These are phyloP conservation scores for Lissocephala sabroskyi DNA, from an alignment of 2,888 invertebrate species.

Conservation along the genomic window DNA sequence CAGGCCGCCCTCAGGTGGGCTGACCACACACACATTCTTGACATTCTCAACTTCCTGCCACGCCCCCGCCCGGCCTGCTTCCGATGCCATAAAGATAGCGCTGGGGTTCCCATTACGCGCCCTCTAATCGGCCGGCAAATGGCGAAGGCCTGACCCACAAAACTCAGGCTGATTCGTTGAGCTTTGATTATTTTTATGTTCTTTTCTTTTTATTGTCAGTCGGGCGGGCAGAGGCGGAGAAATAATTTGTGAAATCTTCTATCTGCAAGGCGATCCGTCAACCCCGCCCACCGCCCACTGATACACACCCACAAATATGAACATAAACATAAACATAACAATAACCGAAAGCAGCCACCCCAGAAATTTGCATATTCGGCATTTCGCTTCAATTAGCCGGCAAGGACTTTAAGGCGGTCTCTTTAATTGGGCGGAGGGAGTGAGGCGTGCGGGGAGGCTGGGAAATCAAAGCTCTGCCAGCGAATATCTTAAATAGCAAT, in stretches of 20 bases:
- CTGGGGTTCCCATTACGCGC: slow-evolving; percentile 39
- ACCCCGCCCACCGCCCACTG: slow-evolving; percentile 13
- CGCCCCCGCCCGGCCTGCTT: background rate
- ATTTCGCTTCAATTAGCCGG: no score
- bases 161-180: slow-evolving; percentile 26
- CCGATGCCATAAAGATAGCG: slow-evolving; percentile 26
- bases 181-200: slow-evolving; percentile 50
- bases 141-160: slow-evolving; percentile 34
- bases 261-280: slow-evolving; percentile 64
- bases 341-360: slow-evolving; percentile 24
- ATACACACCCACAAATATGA: slow-evolving; percentile 11
- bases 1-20: slow-evolving; percentile 17
- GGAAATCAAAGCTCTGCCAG: slow-evolving; percentile 36
- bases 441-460: background rate
- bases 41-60: slow-evolving; percentile 10
- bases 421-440: slow-evolving; percentile 30
- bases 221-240: slow-evolving; percentile 19
- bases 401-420: background rate
- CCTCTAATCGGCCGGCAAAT: slow-evolving; percentile 41
- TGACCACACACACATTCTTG: slow-evolving; percentile 13
- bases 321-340: slow-evolving; percentile 32
- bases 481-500: slow-evolving; percentile 70
- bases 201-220: slow-evolving; percentile 39
- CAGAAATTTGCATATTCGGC: slow-evolving; percentile 38
- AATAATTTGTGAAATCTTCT: slow-evolving; percentile 66